phyloP scores from a whole-genome alignment of 2,797 vertebrate species.

The Knipowitschia caucasica region DNA sequence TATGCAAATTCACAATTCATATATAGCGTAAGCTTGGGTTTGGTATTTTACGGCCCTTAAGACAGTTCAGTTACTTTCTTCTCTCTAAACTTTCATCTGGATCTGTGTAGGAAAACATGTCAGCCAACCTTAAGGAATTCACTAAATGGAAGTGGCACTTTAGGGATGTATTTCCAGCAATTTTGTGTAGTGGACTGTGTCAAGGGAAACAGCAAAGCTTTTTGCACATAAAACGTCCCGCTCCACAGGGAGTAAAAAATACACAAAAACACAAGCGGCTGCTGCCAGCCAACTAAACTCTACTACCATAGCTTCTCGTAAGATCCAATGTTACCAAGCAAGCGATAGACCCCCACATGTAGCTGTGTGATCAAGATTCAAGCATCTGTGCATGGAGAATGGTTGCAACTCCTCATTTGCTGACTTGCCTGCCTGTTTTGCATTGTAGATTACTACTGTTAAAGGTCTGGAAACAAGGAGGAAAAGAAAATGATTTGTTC shows the following conservation, averaged over 20 bases:
- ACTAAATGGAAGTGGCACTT: slow-evolving; percentile 55
- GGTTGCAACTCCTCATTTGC: not conserved
- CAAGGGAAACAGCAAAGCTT: slow-evolving; percentile 60
- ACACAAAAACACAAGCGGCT: slow-evolving; percentile 26
- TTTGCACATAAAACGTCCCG: slow-evolving; percentile 65
- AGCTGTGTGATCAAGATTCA: slow-evolving; percentile 6
- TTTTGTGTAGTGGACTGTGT: slow-evolving; percentile 52
- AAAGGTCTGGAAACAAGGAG: not conserved
- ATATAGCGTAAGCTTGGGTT: not conserved
- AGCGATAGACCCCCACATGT: slow-evolving; percentile 8
- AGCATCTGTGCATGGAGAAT: not conserved
- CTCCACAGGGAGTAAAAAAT: slow-evolving; percentile 22
- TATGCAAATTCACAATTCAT: not conserved
- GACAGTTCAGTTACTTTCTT: slow-evolving; percentile 13
- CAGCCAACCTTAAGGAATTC: slow-evolving; percentile 54
- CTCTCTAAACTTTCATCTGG: slow-evolving; percentile 31
- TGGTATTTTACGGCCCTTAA: slow-evolving; percentile 20
- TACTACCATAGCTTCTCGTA: slow-evolving; percentile 11
- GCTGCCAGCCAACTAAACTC: slow-evolving; percentile 10
- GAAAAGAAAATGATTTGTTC: not conserved
- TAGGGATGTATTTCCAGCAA: slow-evolving; percentile 40
- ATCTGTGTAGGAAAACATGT: slow-evolving; percentile 37
- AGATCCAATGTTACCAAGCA: slow-evolving; percentile 13
- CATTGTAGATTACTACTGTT: not conserved
- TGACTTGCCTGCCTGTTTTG: not conserved